Evolutionary conservation across 2,888 invertebrate species (phyloP).

Genomic region (Brachyptera risi): DNA sequence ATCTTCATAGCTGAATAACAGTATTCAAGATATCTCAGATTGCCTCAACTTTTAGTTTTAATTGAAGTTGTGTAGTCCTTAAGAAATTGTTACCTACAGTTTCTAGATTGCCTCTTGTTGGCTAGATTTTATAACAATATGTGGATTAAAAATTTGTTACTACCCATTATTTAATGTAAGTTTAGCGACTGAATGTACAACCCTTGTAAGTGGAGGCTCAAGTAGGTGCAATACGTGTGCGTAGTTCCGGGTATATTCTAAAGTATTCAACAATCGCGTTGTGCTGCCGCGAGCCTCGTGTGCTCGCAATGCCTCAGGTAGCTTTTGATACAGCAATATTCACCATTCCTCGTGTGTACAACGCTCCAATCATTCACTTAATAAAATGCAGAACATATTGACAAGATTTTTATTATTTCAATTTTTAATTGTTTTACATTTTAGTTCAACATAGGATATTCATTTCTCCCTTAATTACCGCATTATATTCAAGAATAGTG

Average conservation of each 20-base stretch:
- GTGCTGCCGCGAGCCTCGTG: background rate
- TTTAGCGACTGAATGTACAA: background rate
- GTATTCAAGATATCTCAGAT: background rate
- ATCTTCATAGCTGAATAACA: too few species aligned
- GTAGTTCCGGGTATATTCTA: constrained; percentile 5
- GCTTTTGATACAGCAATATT: constrained; percentile 16
- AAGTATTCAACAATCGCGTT: background rate
- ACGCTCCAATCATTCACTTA: constrained; percentile 10
- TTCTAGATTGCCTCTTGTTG: constrained; percentile 1
- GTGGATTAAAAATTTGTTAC: constrained; percentile 7
- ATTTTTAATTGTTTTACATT: constrained; percentile 1
- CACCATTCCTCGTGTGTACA: background rate
- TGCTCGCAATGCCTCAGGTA: constrained; percentile 5
- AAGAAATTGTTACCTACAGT: constrained; percentile 7
- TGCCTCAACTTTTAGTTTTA: constrained; percentile 1
- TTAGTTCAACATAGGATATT: background rate
- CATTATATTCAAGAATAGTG: background rate
- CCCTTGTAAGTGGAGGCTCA: constrained; percentile 8
- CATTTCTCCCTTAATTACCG: background rate
- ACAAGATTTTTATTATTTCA: constrained; percentile 10
- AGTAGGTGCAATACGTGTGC: too few species aligned
- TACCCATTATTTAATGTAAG: constrained; percentile 2
- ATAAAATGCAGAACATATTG: constrained; percentile 7
- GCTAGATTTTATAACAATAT: constrained; percentile 14
- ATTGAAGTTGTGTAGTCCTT: constrained; percentile 5